These are phyloP conservation scores for Erebia ligea DNA, from an alignment of 2,888 invertebrate species.

Conservation along the genomic window DNA sequence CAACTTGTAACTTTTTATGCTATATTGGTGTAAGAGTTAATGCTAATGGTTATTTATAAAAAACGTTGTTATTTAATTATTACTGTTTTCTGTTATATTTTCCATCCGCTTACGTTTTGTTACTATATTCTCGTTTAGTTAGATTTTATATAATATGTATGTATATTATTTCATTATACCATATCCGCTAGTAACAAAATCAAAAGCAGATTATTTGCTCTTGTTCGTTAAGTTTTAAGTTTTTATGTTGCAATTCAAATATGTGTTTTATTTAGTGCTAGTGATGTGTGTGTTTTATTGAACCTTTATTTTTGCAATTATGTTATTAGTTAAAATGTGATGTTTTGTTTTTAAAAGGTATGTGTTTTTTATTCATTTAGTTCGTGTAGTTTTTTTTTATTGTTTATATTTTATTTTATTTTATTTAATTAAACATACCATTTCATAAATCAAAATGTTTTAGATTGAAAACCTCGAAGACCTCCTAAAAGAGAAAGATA, in stretches of 20 bases:
- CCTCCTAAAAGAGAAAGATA: slow-evolving; percentile 98
- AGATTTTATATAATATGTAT: too few species aligned
- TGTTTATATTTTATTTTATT: slow-evolving; percentile 21
- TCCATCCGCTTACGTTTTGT: not conserved
- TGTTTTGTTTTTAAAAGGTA: slow-evolving; percentile 37
- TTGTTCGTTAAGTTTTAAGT: not conserved
- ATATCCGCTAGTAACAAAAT: not conserved
- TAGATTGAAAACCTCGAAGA: slow-evolving; percentile 99
- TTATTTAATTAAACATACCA: not conserved
- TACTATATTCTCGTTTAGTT: not conserved
- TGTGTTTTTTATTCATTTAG: slow-evolving; percentile 31
- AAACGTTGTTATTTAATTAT: not conserved
- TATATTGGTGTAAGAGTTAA: not conserved
- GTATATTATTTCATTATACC: too few species aligned
- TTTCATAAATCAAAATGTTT: slow-evolving; percentile 40
- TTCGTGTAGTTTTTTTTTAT: slow-evolving; percentile 34
- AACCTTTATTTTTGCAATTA: slow-evolving; percentile 19
- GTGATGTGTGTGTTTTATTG: slow-evolving; percentile 10
- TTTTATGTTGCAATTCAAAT: slow-evolving; percentile 8
- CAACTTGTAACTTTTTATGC: not conserved
- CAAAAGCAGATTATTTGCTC: not conserved
- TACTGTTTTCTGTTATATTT: not conserved
- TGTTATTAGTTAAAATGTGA: slow-evolving; percentile 20
- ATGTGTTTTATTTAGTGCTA: slow-evolving; percentile 27
- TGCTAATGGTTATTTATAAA: not conserved